Evolutionary conservation across 2,113 vertebrate species (phyloP).

Genomic region (Prionailurus viverrinus): DNA sequence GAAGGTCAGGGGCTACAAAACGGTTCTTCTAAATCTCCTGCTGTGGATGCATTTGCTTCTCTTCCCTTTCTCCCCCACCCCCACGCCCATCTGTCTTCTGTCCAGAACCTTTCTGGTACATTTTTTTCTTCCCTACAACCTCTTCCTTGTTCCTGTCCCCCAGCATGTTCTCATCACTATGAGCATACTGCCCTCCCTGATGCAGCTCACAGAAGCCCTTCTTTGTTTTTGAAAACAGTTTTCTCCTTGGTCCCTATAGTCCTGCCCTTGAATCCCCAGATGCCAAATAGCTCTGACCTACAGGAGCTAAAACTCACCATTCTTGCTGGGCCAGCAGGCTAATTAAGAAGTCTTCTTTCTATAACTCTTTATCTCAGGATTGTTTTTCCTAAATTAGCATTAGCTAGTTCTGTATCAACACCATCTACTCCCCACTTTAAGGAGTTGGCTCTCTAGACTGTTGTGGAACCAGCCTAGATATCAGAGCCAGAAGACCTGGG

Average conservation of each 20-base stretch:
- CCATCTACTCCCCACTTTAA: slow-evolving; percentile 5
- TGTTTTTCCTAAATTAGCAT: slow-evolving; percentile 64
- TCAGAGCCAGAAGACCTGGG: background rate
- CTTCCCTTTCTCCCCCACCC: background rate
- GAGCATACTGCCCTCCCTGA: background rate
- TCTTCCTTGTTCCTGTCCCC: background rate
- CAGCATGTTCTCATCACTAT: background rate
- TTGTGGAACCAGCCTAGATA: background rate
- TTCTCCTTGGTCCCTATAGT: background rate
- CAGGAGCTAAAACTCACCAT: background rate
- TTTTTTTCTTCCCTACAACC: background rate
- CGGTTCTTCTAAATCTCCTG: background rate
- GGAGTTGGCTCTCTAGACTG: background rate
- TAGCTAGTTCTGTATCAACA: background rate
- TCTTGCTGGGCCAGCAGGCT: slow-evolving; percentile 44
- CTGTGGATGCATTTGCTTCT: background rate
- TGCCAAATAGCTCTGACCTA: background rate
- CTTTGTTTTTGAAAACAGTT: slow-evolving; percentile 31
- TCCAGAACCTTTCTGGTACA: background rate
- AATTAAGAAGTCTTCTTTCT: slow-evolving; percentile 56
- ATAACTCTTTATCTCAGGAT: slow-evolving; percentile 49
- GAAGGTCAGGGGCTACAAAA: background rate
- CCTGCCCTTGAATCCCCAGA: background rate
- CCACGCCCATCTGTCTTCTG: background rate
- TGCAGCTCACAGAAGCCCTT: background rate